phyloP scores from a whole-genome alignment of 2,888 invertebrate species.

The Drosophila mimica region DNA sequence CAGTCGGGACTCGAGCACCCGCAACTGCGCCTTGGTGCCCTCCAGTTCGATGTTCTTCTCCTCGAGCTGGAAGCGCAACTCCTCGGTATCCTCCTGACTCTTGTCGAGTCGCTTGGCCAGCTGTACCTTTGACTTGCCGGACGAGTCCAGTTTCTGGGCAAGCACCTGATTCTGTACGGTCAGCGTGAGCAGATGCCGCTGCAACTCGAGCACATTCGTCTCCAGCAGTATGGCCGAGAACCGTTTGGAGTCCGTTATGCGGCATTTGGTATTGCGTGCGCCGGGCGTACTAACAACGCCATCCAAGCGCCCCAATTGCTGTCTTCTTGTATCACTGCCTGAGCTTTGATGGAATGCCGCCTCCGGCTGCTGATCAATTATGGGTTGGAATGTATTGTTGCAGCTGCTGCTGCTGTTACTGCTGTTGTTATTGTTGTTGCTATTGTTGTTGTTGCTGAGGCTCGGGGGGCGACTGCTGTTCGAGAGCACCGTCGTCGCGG shows the following conservation, averaged over 20 bases:
- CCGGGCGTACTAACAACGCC: slow-evolving; percentile 88
- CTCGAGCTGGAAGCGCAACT: slow-evolving; percentile 92
- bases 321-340: slow-evolving; percentile 77
- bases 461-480: slow-evolving; percentile 69
- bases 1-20: slow-evolving; percentile 88
- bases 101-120: slow-evolving; percentile 90
- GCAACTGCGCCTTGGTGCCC: slow-evolving; percentile 91
- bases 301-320: slow-evolving; percentile 88
- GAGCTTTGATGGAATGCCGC: slow-evolving; percentile 83
- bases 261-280: slow-evolving; percentile 87
- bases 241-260: slow-evolving; percentile 90
- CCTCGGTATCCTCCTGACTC: slow-evolving; percentile 91
- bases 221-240: slow-evolving; percentile 93
- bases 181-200: slow-evolving; percentile 92
- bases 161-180: slow-evolving; percentile 94
- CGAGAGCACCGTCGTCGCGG: slow-evolving; percentile 81
- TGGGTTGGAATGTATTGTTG: slow-evolving; percentile 6
- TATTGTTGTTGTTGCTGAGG: slow-evolving; percentile 38
- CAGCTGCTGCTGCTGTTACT: slow-evolving; percentile 65
- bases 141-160: slow-evolving; percentile 89
- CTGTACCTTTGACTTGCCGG: slow-evolving; percentile 88
- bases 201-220: slow-evolving; percentile 92
- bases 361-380: slow-evolving; percentile 44
- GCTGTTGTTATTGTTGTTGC: slow-evolving; percentile 17
- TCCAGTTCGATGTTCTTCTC: slow-evolving; percentile 93